phyloP scores from a whole-genome alignment of 2,888 invertebrate species.

The Cephus spinipes region DNA sequence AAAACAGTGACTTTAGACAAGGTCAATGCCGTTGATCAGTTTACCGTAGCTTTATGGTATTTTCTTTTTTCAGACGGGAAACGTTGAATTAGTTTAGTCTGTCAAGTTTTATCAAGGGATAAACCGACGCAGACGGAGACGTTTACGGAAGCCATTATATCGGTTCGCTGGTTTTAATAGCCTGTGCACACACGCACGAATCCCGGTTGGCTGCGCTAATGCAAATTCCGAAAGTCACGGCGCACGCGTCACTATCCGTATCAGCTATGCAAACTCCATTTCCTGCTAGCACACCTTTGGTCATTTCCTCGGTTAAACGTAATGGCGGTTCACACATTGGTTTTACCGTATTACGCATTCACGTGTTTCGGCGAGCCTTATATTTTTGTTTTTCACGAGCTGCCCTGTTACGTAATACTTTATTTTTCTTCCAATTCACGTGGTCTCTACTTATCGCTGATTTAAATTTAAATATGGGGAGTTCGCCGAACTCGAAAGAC shows the following conservation, averaged over 20 bases:
- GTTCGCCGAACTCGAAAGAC: not conserved
- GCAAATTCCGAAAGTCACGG: not conserved
- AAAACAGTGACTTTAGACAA: not conserved
- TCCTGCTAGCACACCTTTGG: not conserved
- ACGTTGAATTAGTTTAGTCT: not conserved
- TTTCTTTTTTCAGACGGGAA: not conserved
- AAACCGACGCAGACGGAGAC: slow-evolving; percentile 25
- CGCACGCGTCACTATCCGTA: not conserved
- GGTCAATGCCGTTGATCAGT: not conserved
- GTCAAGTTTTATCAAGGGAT: slow-evolving; percentile 2
- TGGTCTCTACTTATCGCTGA: no score
- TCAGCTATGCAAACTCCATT: not conserved
- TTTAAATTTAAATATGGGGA: no score
- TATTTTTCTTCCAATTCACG: no score
- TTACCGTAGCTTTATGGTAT: not conserved
- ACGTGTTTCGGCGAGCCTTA: not conserved
- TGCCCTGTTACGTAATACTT: no score
- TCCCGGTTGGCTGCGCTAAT: not conserved
- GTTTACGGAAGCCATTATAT: slow-evolving; percentile 39
- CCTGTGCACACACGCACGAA: not conserved
- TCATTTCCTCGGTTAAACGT: not conserved
- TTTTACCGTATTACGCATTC: not conserved
- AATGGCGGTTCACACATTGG: not conserved
- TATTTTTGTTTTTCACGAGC: no score
- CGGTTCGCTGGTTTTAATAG: slow-evolving; percentile 25